phyloP scores from a whole-genome alignment of 1,140 invertebrate genomes.

The Drosophila varians region DNA sequence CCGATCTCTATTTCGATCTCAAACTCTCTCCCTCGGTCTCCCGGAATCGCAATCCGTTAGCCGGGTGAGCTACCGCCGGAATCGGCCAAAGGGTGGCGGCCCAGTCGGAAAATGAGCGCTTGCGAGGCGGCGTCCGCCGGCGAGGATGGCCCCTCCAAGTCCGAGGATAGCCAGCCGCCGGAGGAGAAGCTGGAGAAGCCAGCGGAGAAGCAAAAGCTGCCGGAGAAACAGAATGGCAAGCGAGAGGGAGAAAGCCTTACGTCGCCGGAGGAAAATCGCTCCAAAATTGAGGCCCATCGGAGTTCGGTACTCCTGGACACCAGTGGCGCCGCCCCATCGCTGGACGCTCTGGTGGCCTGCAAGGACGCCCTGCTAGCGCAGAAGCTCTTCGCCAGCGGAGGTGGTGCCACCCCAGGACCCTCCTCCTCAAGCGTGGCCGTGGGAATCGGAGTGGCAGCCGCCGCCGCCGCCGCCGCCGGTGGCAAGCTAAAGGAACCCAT shows the following conservation, averaged over 20 bases:
- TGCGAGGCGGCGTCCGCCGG: constrained; percentile 48
- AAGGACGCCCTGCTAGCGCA: constrained; percentile 71
- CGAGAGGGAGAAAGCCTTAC: constrained; percentile 7
- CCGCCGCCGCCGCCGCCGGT: constrained; percentile 10
- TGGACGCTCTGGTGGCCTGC: constrained; percentile 65
- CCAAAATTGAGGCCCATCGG: constrained; percentile 11
- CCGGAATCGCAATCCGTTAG: constrained; percentile 10
- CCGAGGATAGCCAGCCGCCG: constrained; percentile 25
- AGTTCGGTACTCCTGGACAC: constrained; percentile 24
- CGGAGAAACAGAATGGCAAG: constrained; percentile 7
- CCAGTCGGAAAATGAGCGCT: constrained; percentile 64
- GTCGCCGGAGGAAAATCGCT: background rate
- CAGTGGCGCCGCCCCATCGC: constrained; percentile 39
- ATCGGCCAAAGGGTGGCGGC: constrained; percentile 20
- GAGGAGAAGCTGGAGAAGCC: constrained; percentile 16
- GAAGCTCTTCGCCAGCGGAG: constrained; percentile 56
- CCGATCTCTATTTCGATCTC: constrained; percentile 4
- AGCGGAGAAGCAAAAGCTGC: constrained; percentile 6
- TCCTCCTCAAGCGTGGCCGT: background rate
- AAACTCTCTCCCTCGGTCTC: constrained; percentile 3
- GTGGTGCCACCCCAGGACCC: constrained; percentile 16
- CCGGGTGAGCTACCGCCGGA: background rate
- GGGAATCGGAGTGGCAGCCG: background rate
- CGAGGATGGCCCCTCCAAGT: constrained; percentile 23
- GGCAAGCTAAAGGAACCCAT: constrained; percentile 86